Base-by-base conservation (phyloP, 2,888 invertebrate genomes). In the Spisula solida region DNA sequence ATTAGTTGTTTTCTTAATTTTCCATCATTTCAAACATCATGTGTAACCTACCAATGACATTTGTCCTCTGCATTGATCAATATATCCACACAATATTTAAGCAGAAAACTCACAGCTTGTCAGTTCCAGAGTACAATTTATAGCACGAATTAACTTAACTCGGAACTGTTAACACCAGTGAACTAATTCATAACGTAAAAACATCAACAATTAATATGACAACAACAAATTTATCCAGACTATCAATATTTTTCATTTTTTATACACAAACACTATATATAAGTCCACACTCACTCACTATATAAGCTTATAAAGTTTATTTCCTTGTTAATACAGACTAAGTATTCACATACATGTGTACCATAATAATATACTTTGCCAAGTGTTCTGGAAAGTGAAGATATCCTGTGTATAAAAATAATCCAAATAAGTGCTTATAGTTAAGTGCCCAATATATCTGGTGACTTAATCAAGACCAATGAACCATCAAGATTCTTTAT, bases 361-460 rank as follows among this genome's bases (percentile, higher is more conserved):
- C 16, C 14, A 41, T 41, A 41, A 41, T 41, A 56, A 25, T 25
- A n/a, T 25, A 66, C 60, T 66, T 66, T 25, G 60, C 60, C 60
- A 66, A 66, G 60, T 25, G 10, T 25, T 66, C 60, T 25, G 60
- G 25, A n/a, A 51, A 66, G 60, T 66, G n/a, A 66, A 25, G 25
- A 66, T 66, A 66, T 66, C 60, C 60, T 66, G 60, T 25, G 60
- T 66, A 66, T n/a, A 66, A n/a, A 25, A 41, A 25, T 10, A 25
- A 66, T 66, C 25, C 20, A n/a, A 66, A 25, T 66, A 66, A 66
- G 60, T 66, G 12, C 60, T 66, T 66, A 51, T 51, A 25, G 60
- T 66, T 0, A 66, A 66, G 60, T 66, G 60, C 60, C 60, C 60
- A 66, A 66, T 66, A 66, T 25, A 66, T 66, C 60, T 25, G 60